Percentiles rank a stretch among this genome's conserved stretches.
Evolutionary conservation across 2,113 vertebrate genomes (phyloP).

Genomic region (Festucalex cinctus): DNA sequence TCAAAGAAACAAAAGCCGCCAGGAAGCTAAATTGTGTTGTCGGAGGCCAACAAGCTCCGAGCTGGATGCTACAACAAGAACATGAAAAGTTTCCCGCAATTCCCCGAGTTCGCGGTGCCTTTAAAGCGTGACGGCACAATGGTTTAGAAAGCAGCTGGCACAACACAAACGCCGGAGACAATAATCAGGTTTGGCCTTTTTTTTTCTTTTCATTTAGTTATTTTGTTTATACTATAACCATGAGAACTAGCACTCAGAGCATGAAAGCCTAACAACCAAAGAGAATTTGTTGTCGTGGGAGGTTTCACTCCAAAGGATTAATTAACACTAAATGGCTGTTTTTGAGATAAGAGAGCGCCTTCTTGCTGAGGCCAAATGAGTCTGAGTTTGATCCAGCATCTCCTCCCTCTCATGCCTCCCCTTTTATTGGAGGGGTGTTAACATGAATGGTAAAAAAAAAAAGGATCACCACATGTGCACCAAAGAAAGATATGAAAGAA

Average conservation of each 20-base stretch:
- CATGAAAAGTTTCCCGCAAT: conserved; percentile 8
- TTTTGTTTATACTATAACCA: conserved; percentile 27
- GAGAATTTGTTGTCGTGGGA: conserved; percentile 45
- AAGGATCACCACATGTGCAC: background rate
- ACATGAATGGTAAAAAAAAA: conserved; percentile 1
- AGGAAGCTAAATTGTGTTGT: background rate
- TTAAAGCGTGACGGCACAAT: conserved; percentile 17
- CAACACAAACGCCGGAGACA: conserved; percentile 1
- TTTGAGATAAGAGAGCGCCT: conserved; percentile 57
- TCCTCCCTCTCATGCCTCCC: conserved; percentile 21
- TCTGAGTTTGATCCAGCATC: conserved; percentile 53
- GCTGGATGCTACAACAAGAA: conserved; percentile 12
- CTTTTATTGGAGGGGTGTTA: conserved; percentile 28
- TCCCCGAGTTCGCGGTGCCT: background rate
- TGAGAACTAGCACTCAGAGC: conserved; percentile 38
- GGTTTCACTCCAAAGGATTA: conserved; percentile 62
- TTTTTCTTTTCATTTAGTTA: background rate
- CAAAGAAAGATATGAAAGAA: background rate
- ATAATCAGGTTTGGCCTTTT: conserved; percentile 3
- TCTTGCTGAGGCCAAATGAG: conserved; percentile 56
- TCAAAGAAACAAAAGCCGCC: conserved; percentile 18
- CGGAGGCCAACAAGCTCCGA: background rate
- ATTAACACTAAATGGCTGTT: conserved; percentile 65
- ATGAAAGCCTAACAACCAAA: conserved; percentile 50
- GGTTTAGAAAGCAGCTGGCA: conserved; percentile 3